Conservation (phyloP, 2,888 invertebrate species). For the Drosophila recens region DNA sequence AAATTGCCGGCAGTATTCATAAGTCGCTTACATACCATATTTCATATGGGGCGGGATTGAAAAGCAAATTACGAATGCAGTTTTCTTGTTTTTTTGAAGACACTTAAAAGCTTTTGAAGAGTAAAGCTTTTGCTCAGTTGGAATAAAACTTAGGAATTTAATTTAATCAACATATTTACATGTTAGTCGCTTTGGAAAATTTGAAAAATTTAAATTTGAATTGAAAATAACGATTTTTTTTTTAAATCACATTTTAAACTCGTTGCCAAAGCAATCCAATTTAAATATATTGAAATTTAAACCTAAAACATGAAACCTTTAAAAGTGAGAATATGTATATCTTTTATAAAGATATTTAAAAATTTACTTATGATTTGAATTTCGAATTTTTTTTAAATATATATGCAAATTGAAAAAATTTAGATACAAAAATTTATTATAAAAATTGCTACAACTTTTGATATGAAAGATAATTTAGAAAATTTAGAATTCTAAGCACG, state of each 20-base stretch:
- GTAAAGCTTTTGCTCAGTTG: slow-evolving; percentile 5
- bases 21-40: slow-evolving; percentile 21
- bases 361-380: no score
- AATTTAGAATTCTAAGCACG: no score
- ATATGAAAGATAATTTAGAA: no score
- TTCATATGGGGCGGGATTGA: background rate
- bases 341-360: background rate
- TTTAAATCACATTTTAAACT: background rate
- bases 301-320: background rate
- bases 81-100: background rate
- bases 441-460: no score
- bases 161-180: background rate
- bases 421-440: no score
- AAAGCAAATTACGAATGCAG: background rate
- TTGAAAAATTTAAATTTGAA: background rate
- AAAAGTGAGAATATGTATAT: background rate
- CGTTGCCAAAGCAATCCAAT: background rate
- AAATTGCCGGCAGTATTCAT: slow-evolving; percentile 19
- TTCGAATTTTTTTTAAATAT: no score
- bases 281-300: no score
- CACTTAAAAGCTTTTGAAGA: slow-evolving; percentile 10
- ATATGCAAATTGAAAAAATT: no score
- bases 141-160: no score
- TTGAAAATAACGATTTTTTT: background rate
- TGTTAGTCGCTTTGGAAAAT: background rate